Base-by-base conservation (phyloP, 2,888 invertebrate genomes). In the Drosophila nigricruria region DNA sequence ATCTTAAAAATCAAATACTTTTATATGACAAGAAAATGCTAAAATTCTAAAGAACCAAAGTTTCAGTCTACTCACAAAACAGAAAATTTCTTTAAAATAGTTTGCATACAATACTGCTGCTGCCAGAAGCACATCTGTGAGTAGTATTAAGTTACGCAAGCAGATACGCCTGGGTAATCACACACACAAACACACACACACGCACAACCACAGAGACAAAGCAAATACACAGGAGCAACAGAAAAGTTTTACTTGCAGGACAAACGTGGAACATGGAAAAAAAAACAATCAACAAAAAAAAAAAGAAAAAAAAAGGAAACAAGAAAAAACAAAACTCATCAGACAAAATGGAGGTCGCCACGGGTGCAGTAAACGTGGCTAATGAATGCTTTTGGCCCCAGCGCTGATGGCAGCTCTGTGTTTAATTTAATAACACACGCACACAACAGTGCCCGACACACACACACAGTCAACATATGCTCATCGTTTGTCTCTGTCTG, bases 361-460 rank as follows among this genome's bases (percentile, higher is more conserved):
- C 86, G 86, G 86, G 86, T 86, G 86, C 86, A 88, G 86, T 86
- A 86, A 86, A 86, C 86, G 86, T 86, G 89, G 86, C 86, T 86
- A 86, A 86, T 86, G 90, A 86, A 86, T 90, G 90, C 86, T 90
- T 90, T 88, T 88, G 89, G 86, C 90, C 78, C 75, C 88, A 88
- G 82, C 54, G 67, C 75, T 79, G 80, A 80, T 75, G 82, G 79
- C 82, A 82, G 72, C 72, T 79, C 79, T 82, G 79, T 81, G 76
- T 81, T 81, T 81, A 81, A 81, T 86, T 86, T 86, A 86, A 86
- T 86, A 82, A 74, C 82, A 81, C 80, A 79, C 80, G 72, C 79
- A 78, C 79, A 72, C 58, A 57, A 52, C 53, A 61, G 14, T 34
- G 59, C 43, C 49, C 43, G 60, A 49, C 42, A 50, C 30, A n/a